Evolutionary conservation across 2,113 vertebrate genomes (phyloP).

Genomic region (Pampusana beccarii): DNA sequence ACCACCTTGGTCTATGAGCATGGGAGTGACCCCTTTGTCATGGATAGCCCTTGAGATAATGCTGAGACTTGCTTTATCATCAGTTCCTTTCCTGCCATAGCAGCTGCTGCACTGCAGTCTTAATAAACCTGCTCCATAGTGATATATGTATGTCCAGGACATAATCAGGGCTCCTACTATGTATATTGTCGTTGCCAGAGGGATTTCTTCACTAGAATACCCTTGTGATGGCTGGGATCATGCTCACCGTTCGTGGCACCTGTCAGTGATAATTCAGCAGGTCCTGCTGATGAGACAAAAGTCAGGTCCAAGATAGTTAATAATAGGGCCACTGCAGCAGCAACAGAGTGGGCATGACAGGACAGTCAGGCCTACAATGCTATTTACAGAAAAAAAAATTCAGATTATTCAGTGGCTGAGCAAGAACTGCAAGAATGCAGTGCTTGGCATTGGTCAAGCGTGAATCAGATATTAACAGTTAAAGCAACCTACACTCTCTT

Average conservation of each 20-base stretch:
- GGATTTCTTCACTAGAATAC: neutral
- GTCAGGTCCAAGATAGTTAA: neutral
- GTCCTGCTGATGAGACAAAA: neutral
- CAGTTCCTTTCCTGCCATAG: neutral
- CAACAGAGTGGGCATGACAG: neutral
- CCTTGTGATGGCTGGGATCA: neutral
- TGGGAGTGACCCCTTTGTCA: neutral
- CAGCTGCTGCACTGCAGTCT: neutral
- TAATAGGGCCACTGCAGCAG: neutral
- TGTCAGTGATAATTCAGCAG: slow-evolving; percentile 15
- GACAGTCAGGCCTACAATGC: neutral
- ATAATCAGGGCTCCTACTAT: neutral
- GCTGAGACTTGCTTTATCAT: neutral
- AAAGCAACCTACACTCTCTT: neutral
- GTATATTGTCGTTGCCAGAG: neutral
- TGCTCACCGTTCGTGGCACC: neutral
- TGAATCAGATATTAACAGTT: neutral
- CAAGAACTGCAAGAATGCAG: neutral
- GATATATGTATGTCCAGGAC: neutral
- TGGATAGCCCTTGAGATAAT: neutral
- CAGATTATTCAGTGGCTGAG: neutral
- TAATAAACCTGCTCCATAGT: slow-evolving; percentile 32
- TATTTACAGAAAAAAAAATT: neutral
- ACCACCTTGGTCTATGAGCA: neutral
- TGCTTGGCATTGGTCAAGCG: neutral